phyloP scores from a whole-genome alignment of 2,797 vertebrate species.

The Tiaroga cobitis region DNA sequence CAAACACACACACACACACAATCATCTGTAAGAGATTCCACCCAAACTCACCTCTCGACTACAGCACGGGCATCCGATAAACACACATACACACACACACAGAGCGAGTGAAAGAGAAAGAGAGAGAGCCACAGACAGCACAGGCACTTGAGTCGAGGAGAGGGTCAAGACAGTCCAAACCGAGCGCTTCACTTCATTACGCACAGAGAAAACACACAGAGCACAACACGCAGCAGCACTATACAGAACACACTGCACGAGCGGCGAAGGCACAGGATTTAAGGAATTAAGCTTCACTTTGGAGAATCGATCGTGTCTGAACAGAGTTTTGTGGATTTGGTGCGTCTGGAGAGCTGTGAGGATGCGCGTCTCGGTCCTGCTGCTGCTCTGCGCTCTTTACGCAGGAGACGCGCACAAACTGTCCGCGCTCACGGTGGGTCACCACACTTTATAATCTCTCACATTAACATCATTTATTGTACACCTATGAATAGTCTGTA shows the following conservation, averaged over 20 bases:
- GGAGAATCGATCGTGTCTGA: neutral
- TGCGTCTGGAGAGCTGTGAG: conserved; percentile 54
- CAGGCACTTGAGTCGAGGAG: conserved; percentile 66
- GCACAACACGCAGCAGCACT: neutral
- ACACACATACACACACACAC: conserved; percentile 60
- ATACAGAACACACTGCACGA: neutral
- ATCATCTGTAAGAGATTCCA: conserved; percentile 73
- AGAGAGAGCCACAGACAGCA: conserved; percentile 50
- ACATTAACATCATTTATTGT: neutral
- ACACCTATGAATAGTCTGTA: neutral
- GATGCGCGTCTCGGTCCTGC: conserved; percentile 79
- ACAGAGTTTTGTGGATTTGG: conserved; percentile 12
- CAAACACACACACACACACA: conserved; percentile 22
- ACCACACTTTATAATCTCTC: neutral
- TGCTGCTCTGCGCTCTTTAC: conserved; percentile 77
- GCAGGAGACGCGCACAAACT: conserved; percentile 81
- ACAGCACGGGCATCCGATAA: conserved; percentile 77
- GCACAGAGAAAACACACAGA: conserved; percentile 15
- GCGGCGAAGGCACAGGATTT: neutral
- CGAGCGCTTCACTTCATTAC: conserved; percentile 28
- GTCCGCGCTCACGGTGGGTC: conserved; percentile 84
- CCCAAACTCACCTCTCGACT: conserved; percentile 65
- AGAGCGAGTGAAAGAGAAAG: conserved; percentile 48
- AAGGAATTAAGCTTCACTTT: conserved; percentile 3
- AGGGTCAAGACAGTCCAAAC: conserved; percentile 69